Conservation (phyloP, 2,888 invertebrate genomes). For the Rhyacophila evoluta region DNA sequence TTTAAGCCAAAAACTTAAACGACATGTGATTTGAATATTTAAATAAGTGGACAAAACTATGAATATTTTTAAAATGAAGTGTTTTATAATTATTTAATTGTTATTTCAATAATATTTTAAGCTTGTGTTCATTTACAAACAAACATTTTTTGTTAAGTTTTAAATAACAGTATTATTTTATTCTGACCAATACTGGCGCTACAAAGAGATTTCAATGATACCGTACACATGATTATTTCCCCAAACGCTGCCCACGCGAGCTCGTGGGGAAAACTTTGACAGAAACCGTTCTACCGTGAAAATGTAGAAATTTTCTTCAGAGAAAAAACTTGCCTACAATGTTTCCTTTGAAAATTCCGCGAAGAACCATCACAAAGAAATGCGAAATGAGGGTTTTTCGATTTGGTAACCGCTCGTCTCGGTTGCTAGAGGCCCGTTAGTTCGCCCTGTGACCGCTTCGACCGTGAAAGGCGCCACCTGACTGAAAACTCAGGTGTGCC, state of each 20-base stretch:
- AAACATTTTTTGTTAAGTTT: background rate
- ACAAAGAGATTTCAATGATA: slow-evolving; percentile 53
- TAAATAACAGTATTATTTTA: background rate
- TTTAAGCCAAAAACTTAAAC: background rate
- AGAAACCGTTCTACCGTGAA: background rate
- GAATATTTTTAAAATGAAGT: no score
- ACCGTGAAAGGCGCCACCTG: slow-evolving; percentile 42
- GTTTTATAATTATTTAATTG: no score
- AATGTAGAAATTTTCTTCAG: slow-evolving; percentile 25
- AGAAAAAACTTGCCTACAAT: background rate
- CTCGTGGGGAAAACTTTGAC: background rate
- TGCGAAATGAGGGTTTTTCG: slow-evolving; percentile 39
- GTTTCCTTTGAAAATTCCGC: slow-evolving; percentile 29
- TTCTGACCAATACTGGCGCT: background rate
- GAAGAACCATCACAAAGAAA: slow-evolving; percentile 33
- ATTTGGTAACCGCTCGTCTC: slow-evolving; percentile 46
- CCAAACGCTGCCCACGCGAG: background rate
- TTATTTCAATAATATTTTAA: no score
- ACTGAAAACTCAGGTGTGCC: slow-evolving; percentile 34
- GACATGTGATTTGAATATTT: background rate
- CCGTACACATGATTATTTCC: slow-evolving; percentile 45
- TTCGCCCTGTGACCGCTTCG: slow-evolving; percentile 30
- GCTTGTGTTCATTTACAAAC: no score
- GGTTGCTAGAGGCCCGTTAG: slow-evolving; percentile 36
- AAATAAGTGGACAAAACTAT: no score